These are phyloP conservation scores for Drosophila lacteicornis DNA, from an alignment of 1,140 invertebrate genomes.

Conservation along the genomic window DNA sequence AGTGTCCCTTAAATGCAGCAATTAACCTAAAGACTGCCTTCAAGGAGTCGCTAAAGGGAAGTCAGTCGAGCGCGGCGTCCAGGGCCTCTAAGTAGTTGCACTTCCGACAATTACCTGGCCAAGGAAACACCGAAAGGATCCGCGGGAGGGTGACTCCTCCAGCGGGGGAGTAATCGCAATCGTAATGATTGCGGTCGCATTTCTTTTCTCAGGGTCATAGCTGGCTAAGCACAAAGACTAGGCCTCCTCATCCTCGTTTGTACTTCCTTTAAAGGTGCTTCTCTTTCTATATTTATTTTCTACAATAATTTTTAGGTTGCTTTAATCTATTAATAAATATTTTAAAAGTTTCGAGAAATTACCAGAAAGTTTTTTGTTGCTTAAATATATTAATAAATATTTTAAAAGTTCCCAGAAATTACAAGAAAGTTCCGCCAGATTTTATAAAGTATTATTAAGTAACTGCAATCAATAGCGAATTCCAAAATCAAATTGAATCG, in stretches of 20 bases:
- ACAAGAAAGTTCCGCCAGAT: too few relatives aligned
- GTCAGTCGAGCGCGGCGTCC: constrained; percentile 59
- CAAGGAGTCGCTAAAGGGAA: constrained; percentile 4
- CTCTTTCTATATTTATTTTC: too few relatives aligned
- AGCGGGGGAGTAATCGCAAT: constrained; percentile 43
- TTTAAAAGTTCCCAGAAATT: too few relatives aligned
- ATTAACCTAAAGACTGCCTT: constrained; percentile 63
- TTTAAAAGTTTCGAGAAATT: too few relatives aligned
- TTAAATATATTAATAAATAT: too few relatives aligned
- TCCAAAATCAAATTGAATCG: neutral
- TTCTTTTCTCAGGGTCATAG: constrained; percentile 77
- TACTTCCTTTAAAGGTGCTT: too few relatives aligned
- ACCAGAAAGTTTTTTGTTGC: too few relatives aligned
- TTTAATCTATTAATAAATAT: too few relatives aligned
- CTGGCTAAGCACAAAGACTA: constrained; percentile 45
- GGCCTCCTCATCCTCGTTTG: too few relatives aligned
- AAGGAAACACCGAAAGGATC: constrained; percentile 1
- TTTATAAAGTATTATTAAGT: neutral
- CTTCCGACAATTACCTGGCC: constrained; percentile 72
- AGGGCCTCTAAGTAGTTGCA: constrained; percentile 65
- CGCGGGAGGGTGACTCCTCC: neutral
- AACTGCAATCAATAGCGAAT: neutral
- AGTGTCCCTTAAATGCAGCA: constrained; percentile 67
- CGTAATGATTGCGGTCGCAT: constrained; percentile 75
- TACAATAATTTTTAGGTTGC: too few relatives aligned